Base-by-base conservation (phyloP, 2,888 invertebrate species). In the Dynastes grantii region DNA sequence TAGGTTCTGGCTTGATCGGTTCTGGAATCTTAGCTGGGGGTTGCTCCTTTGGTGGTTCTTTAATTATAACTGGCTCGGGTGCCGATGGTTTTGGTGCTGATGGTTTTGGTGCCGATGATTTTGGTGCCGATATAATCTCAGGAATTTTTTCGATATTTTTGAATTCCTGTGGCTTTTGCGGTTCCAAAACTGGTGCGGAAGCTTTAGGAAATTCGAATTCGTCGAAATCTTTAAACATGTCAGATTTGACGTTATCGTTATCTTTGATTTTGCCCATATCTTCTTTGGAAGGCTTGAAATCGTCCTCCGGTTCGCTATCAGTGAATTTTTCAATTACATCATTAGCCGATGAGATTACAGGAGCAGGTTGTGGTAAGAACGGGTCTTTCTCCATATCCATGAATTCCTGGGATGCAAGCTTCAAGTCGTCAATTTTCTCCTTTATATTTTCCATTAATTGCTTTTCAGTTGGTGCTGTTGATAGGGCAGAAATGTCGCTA, bases 301-400 rank as follows among this genome's bases (percentile, higher is more conserved):
- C 86, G 64, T 91, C 91, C 81, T 92, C 91, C 9, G 91, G 91
- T 84, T 91, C 91, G 85, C 91, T 91, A 87, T 92, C 92, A 78
- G 91, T 91, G 85, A 91, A 92, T 86, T 90, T 91, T 85, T 92
- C 92, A 51, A 91, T 90, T 76, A 91, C 84, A 81, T 88, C 88
- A 78, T 83, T 83, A 63, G 32, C 22, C 29, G 76, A 29, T 13
- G 61, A 37, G 11, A 77, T 61, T 40, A 37, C 22, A 1, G 63
- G 58, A 22, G 71, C 40, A 53, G 55, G 55, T 2, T 58, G 32
- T 32, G 63, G 70, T 8, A 68, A 64, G 27, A 82, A 68, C 45
- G 82, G 80, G 8, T 84, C 85, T 16, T 87, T 84, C 83, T 88
- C 88, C 61, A 81, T 82, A 75, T 88, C 88, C 86, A 88, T 84